phyloP scores from a whole-genome alignment of 2,888 invertebrate genomes.

The Habroteleia sp. region DNA sequence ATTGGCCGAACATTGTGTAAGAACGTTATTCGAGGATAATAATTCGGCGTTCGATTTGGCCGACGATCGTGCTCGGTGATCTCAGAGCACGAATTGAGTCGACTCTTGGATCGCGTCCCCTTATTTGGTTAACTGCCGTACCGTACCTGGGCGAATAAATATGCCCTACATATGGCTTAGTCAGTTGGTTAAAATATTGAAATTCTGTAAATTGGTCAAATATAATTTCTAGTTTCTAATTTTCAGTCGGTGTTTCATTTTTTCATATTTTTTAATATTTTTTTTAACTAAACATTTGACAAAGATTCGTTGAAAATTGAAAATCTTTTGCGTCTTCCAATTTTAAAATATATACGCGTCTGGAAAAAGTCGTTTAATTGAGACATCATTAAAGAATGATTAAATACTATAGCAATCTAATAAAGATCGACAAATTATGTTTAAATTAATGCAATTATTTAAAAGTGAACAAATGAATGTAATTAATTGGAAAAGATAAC shows the following conservation, averaged over 20 bases:
- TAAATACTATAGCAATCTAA: no score
- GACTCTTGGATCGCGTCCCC: slow-evolving; percentile 36
- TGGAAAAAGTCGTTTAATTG: no score
- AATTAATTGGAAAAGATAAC: no score
- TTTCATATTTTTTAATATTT: no score
- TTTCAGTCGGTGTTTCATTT: slow-evolving; percentile 8
- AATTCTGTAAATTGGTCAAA: slow-evolving; percentile 57
- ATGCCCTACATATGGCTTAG: slow-evolving; percentile 60
- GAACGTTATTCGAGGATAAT: slow-evolving; percentile 27
- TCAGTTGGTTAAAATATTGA: slow-evolving; percentile 53
- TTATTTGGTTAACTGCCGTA: slow-evolving; percentile 58
- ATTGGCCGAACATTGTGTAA: slow-evolving; percentile 31
- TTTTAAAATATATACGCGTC: no score
- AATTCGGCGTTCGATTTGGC: slow-evolving; percentile 24
- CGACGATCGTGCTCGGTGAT: slow-evolving; percentile 36
- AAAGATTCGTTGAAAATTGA: no score
- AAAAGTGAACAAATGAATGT: no score
- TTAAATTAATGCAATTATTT: no score
- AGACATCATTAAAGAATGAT: no score
- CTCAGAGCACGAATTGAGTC: slow-evolving; percentile 27
- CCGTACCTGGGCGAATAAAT: slow-evolving; percentile 55
- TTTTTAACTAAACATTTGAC: no score
- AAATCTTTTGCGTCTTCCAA: no score
- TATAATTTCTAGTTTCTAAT: slow-evolving; percentile 49
- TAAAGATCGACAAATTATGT: no score